phyloP scores from a whole-genome alignment of 2,797 vertebrate genomes.

The Falco peregrinus region DNA sequence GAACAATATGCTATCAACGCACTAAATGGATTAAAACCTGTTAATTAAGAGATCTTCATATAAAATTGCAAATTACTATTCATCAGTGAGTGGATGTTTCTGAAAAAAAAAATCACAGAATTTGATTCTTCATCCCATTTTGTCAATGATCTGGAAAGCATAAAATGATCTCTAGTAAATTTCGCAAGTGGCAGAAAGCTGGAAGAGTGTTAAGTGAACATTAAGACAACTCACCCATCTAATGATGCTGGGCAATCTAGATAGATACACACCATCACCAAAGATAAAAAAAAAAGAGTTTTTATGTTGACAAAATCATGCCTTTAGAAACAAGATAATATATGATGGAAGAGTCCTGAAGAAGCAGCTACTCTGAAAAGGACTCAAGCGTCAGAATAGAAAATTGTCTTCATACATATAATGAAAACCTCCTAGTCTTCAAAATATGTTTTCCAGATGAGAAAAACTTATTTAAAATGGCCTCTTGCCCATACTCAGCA shows the following conservation, averaged over 20 bases:
- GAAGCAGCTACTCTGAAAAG: neutral
- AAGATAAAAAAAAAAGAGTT: neutral
- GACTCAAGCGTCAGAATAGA: neutral
- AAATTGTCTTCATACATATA: neutral
- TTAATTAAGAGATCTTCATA: conserved; percentile 35
- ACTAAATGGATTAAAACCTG: conserved; percentile 30
- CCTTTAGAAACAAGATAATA: neutral
- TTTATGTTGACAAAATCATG: neutral
- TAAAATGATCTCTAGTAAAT: neutral
- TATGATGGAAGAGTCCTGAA: neutral
- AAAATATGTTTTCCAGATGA: neutral
- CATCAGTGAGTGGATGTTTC: neutral
- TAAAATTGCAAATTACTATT: conserved; percentile 24
- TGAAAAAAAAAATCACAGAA: neutral
- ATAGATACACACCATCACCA: neutral
- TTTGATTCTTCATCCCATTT: neutral
- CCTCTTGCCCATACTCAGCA: neutral
- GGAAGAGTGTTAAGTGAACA: neutral
- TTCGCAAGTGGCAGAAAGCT: neutral
- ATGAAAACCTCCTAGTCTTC: neutral
- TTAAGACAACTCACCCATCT: neutral
- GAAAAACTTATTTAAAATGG: neutral
- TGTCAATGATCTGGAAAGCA: neutral
- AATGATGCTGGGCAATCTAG: neutral
- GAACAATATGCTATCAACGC: conserved; percentile 41